Percentiles rank a stretch among this genome's conserved stretches.
Evolutionary conservation across 2,888 invertebrate species (phyloP).

Genomic region (Keiferia lycopersicella): DNA sequence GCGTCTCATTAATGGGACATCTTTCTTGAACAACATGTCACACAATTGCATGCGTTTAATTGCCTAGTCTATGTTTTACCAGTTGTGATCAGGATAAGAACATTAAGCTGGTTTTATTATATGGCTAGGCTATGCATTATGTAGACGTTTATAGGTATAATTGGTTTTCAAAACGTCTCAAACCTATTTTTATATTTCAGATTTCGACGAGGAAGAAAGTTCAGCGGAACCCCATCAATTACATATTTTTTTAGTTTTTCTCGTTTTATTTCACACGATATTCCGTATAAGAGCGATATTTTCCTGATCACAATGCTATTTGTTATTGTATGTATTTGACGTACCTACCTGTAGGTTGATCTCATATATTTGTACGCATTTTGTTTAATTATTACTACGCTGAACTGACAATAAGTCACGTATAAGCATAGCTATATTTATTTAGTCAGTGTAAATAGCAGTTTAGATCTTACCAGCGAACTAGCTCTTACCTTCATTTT

Average conservation of each 20-base stretch:
- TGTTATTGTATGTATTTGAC: background rate
- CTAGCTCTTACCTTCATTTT: too few relatives aligned
- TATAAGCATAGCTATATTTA: background rate
- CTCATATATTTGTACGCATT: constrained; percentile 32
- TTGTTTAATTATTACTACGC: constrained; percentile 36
- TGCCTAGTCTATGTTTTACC: too few relatives aligned
- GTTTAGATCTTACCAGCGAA: background rate
- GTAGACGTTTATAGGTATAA: too few relatives aligned
- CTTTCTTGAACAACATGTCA: too few relatives aligned
- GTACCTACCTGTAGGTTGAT: background rate
- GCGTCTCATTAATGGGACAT: too few relatives aligned
- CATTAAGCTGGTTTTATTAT: too few relatives aligned
- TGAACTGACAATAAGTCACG: constrained; percentile 62
- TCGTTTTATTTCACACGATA: constrained; percentile 48
- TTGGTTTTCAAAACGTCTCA: background rate
- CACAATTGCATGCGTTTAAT: too few relatives aligned
- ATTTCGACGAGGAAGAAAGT: constrained; percentile 59
- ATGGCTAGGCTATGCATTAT: too few relatives aligned
- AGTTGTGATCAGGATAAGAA: too few relatives aligned
- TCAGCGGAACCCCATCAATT: constrained; percentile 47
- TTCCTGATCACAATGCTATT: constrained; percentile 49
- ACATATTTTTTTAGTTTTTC: constrained; percentile 43
- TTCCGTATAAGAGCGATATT: constrained; percentile 44
- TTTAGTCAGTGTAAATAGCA: background rate
- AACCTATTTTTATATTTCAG: constrained; percentile 46